phyloP scores from a whole-genome alignment of 2,888 invertebrate genomes.

The Drosophila emarginata region DNA sequence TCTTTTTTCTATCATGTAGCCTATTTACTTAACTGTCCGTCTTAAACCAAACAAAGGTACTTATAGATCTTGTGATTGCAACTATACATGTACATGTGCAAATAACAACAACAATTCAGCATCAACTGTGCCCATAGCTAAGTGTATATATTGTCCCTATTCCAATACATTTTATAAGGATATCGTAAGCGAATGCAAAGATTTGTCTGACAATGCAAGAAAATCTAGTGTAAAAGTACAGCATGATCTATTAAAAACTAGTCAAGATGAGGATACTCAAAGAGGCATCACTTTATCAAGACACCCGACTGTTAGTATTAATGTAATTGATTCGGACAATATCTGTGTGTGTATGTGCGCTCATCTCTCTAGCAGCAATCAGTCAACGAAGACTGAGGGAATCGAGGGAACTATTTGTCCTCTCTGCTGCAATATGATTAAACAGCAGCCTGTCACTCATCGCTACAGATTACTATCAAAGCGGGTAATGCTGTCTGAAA shows the following conservation, averaged over 20 bases:
- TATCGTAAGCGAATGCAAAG: slow-evolving; percentile 48
- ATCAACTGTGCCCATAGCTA: slow-evolving; percentile 58
- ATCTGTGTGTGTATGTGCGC: slow-evolving; percentile 79
- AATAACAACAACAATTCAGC: slow-evolving; percentile 67
- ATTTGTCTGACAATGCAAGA: slow-evolving; percentile 24
- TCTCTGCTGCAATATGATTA: slow-evolving; percentile 78
- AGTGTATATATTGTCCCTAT: slow-evolving; percentile 46
- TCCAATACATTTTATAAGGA: slow-evolving; percentile 54
- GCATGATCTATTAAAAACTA: slow-evolving; percentile 29
- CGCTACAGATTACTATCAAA: slow-evolving; percentile 80
- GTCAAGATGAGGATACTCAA: slow-evolving; percentile 10
- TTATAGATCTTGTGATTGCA: slow-evolving; percentile 78
- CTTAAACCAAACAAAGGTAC: slow-evolving; percentile 79
- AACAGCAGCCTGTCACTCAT: slow-evolving; percentile 72
- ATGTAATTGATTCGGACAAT: slow-evolving; percentile 84
- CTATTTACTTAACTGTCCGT: slow-evolving; percentile 79
- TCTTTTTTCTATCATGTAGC: slow-evolving; percentile 65
- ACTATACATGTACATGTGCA: slow-evolving; percentile 56
- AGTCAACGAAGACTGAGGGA: slow-evolving; percentile 41
- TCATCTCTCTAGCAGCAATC: slow-evolving; percentile 43
- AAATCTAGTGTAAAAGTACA: slow-evolving; percentile 23
- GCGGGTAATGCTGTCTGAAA: slow-evolving; percentile 75
- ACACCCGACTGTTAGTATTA: slow-evolving; percentile 77
- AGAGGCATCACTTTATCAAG: slow-evolving; percentile 18
- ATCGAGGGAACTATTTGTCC: slow-evolving; percentile 72